Percentiles rank a stretch among this genome's conserved stretches.
phyloP scores from a whole-genome alignment of 37 sponge, comb jelly and placozoan genomes.

The Aplysina aerophoba region DNA sequence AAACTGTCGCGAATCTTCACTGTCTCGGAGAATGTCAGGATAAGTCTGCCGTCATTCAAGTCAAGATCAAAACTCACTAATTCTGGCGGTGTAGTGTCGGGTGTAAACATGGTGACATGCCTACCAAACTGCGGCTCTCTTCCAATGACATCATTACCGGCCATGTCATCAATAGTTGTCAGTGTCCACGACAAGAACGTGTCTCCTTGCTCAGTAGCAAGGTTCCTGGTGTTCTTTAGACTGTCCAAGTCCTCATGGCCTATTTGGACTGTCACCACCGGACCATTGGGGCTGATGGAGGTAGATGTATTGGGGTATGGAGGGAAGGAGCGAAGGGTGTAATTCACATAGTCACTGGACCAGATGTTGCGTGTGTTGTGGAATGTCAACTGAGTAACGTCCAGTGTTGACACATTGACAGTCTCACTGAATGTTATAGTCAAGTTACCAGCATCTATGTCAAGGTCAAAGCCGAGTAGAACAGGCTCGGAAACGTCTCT shows the following conservation, averaged over 20 bases:
- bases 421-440: constrained; percentile 92
- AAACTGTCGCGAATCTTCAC: constrained; percentile 85
- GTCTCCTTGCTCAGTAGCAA: constrained; percentile 45
- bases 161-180: constrained; percentile 68
- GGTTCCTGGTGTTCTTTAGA: constrained; percentile 73
- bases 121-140: constrained; percentile 24
- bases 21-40: constrained; percentile 89
- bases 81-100: constrained; percentile 74
- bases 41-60: constrained; percentile 77
- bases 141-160: constrained; percentile 60
- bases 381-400: constrained; percentile 73
- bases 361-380: constrained; percentile 33
- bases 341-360: constrained; percentile 30
- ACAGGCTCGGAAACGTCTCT: constrained; percentile 63
- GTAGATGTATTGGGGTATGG: constrained; percentile 78
- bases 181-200: constrained; percentile 65
- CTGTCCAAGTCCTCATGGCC: constrained; percentile 84
- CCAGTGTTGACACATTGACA: constrained; percentile 80
- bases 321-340: constrained; percentile 63
- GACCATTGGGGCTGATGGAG: constrained; percentile 65
- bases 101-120: constrained; percentile 48
- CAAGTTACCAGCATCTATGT: constrained; percentile 78
- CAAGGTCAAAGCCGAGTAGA: constrained; percentile 67
- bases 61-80: constrained; percentile 85
- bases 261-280: constrained; percentile 64